phyloP scores from a whole-genome alignment of 2,888 invertebrate species.

The Drosophila lacicola region DNA sequence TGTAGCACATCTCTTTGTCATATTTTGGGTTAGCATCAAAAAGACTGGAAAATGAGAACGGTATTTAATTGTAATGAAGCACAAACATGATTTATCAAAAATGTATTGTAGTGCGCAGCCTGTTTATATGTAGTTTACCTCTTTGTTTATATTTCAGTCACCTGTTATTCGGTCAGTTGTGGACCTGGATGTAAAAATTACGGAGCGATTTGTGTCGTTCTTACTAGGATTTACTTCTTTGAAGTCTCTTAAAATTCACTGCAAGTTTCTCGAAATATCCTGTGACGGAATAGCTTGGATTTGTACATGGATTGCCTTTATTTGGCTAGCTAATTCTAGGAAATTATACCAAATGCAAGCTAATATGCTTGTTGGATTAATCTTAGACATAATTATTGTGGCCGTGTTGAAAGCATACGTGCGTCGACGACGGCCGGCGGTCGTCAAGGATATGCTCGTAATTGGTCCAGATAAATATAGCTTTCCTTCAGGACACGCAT shows the following conservation, averaged over 20 bases:
- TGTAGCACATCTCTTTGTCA: too few relatives aligned
- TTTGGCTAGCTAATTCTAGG: constrained; percentile 90
- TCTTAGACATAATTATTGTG: constrained; percentile 92
- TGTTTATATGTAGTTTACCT: too few relatives aligned
- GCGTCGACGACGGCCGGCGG: constrained; percentile 91
- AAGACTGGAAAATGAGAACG: too few relatives aligned
- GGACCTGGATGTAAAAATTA: constrained; percentile 77
- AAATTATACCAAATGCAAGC: constrained; percentile 92
- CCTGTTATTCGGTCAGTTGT: constrained; percentile 49
- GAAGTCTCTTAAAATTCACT: constrained; percentile 77
- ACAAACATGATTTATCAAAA: too few relatives aligned
- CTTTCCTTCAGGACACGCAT: constrained; percentile 98
- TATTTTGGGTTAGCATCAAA: too few relatives aligned
- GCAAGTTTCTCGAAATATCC: constrained; percentile 87
- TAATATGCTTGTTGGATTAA: constrained; percentile 92
- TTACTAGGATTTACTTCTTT: constrained; percentile 78
- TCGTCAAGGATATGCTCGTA: constrained; percentile 88
- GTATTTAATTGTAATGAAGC: too few relatives aligned
- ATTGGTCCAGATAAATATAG: constrained; percentile 94
- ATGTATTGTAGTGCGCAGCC: too few relatives aligned
- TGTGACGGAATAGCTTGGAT: constrained; percentile 97
- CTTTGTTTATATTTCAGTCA: constrained; percentile 23
- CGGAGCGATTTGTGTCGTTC: constrained; percentile 77
- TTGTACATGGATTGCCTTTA: constrained; percentile 90
- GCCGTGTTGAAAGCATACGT: constrained; percentile 91